Evolutionary conservation across 2,113 vertebrate genomes (phyloP), one percentile per base, ranked within the genome.

Genomic region (Grammomys surdaster): DNA sequence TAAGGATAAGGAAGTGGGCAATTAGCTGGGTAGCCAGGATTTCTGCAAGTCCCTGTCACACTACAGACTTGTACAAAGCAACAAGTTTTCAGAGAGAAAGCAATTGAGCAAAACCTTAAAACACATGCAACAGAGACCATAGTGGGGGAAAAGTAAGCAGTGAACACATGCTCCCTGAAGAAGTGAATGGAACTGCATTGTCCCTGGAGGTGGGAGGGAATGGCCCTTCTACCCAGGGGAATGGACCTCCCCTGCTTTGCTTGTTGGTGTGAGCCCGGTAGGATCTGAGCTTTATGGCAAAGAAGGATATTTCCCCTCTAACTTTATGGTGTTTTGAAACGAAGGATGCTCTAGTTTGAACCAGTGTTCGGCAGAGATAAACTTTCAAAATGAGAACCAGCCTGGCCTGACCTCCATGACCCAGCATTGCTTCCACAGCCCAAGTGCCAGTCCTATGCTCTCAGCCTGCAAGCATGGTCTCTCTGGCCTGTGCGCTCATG

Each of bases 291-390:
- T 60, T 67, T 13, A 63, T 72, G 13, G 48, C 20, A 73, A 46
- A 94, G 94, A 43, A 80, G 43, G 24, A 17, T 54, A 76, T 78
- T 69, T 94, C 78, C n/a, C 67, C 16, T 70, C 36, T 77, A 67
- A 63, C 7, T 54, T 77, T 90, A n/a, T 48, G 48, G 63, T 78
- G 48, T 86, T 86, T 24, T 51, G 78, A 73, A 14, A 54, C 43
- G 3, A 69, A 78, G 75, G 26, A 87, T 94, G 48, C 76, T 89
- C 69, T 85, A 81, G 72, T 16, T 14, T 63, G 63, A 88, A 77
- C 75, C 46, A 54, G 26, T 73, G 88, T 58, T 70, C 46, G 4
- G 58, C 5, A 78, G 75, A 97, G 78, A 93, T 5, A 95, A 95
- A 82, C 54, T 81, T 92, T 77, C 24, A 65, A 69, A 92, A 63